Base-by-base conservation (phyloP, 2,888 invertebrate genomes). In the Pegoplata infirma region DNA sequence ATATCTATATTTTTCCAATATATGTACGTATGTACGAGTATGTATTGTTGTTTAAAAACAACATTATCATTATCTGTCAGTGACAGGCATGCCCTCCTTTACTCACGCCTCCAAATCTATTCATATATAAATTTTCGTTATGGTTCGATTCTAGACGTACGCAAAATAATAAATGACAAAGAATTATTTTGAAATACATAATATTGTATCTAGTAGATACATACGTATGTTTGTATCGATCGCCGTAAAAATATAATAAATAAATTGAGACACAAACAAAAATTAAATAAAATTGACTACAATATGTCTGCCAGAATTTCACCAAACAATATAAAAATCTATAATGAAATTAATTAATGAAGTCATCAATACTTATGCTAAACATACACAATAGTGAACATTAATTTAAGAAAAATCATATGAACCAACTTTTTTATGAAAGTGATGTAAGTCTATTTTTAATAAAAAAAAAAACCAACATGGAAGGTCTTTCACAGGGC, bases 21-120 rank as follows among this genome's bases (percentile, higher is more conserved):
- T 23, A 23, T 23, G 23, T 23, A 23, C 23, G 23, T 23, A 23
- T 6, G 23, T n/a, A n/a, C n/a, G n/a, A n/a, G n/a, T n/a, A n/a
- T n/a, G n/a, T n/a, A n/a, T n/a, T n/a, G n/a, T n/a, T n/a, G n/a
- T n/a, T n/a, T 46, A 23, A 6, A 23, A 47, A 56, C 1, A 56
- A 61, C 25, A 61, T 61, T 46, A 23, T 46, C 61, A 16, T 32
- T 49, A 61, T 61, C 47, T 19, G 47, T 61, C 47, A 49, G 32
- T 28, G 32, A 44, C 47, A 49, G 53, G n/a, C 36, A 44, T 64
- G 64, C 44, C 64, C 25, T 53, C 23, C 36, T 53, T 44, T 32
- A 19, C 40, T 21, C 51, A 53, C 51, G 64, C 64, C 64, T 23
- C 51, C 23, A 36, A 53, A 59, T 16, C 6, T 32, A 32, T 32